A percentile compares a stretch with the other conserved stretches of the same genome.
Conservation (phyloP, 2,888 invertebrate species). For the Anagyrus pseudococci region DNA sequence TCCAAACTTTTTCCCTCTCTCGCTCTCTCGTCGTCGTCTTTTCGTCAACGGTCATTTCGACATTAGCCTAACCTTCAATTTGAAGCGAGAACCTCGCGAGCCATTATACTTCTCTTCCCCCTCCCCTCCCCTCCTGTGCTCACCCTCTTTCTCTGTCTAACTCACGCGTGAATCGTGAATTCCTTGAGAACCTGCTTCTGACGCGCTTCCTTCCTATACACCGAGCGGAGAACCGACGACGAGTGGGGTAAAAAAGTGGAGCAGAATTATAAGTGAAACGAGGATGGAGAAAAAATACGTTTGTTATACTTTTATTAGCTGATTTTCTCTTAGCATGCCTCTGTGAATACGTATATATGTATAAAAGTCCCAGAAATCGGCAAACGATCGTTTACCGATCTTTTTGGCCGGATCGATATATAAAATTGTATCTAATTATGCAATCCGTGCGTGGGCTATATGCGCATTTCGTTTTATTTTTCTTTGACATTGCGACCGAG, state of each 20-base stretch:
- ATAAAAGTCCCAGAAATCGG: no score
- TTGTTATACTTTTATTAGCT: no score
- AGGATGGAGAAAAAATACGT: no score
- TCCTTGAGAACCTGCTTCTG: slow-evolving; percentile 55
- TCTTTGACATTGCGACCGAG: no score
- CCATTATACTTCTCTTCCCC: slow-evolving; percentile 59
- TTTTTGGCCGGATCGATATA: no score
- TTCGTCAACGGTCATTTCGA: slow-evolving; percentile 53
- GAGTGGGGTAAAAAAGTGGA: slow-evolving; percentile 1
- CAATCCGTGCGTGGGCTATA: no score
- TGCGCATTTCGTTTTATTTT: no score
- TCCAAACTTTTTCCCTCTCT: slow-evolving; percentile 19
- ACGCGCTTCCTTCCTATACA: slow-evolving; percentile 18
- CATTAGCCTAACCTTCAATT: slow-evolving; percentile 57
- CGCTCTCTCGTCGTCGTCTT: background rate
- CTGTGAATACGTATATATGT: no score
- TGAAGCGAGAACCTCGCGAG: slow-evolving; percentile 46
- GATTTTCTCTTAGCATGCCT: no score
- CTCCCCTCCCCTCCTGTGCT: slow-evolving; percentile 46
- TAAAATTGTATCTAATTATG: no score
- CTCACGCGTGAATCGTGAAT: slow-evolving; percentile 54
- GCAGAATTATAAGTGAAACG: no score
- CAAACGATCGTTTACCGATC: no score
- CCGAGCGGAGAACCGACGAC: background rate
- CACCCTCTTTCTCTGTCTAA: background rate